A percentile compares a stretch with the other conserved stretches of the same genome.
phyloP scores from a whole-genome alignment of 2,888 invertebrate genomes.

The Drosophila phalerata region DNA sequence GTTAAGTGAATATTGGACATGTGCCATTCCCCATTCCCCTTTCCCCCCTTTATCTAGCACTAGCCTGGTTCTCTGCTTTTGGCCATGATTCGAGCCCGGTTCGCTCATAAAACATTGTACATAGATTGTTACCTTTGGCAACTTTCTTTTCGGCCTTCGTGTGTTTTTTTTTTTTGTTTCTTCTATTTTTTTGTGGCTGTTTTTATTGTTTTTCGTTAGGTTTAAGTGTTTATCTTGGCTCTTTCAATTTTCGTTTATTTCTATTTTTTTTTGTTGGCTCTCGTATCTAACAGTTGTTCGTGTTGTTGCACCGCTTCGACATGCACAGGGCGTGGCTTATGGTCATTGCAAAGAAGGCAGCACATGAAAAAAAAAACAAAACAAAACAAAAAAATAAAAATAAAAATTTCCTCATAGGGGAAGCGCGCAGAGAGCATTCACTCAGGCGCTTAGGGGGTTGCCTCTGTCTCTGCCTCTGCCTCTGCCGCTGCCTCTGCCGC shows the following conservation, averaged over 20 bases:
- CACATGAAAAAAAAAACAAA: conserved; percentile 20
- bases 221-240: conserved; percentile 80
- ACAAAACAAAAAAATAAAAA: conserved; percentile 26
- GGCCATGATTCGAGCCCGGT: conserved; percentile 23
- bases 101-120: conserved; percentile 62
- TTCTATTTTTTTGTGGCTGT: conserved; percentile 46
- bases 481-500: conserved; percentile 1
- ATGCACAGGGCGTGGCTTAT: conserved; percentile 84
- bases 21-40: conserved; percentile 48
- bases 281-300: conserved; percentile 75
- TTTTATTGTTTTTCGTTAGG: conserved; percentile 72
- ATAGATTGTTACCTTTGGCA: conserved; percentile 73
- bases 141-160: conserved; percentile 64
- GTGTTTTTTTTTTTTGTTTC: conserved; percentile 23
- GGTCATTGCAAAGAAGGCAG: conserved; percentile 71
- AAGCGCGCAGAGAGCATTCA: conserved; percentile 50
- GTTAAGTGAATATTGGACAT: conserved; percentile 81
- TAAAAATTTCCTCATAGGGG: conserved; percentile 59
- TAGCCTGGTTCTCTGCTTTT: conserved; percentile 3
- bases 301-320: conserved; percentile 74
- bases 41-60: not conserved
- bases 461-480: conserved; percentile 45
- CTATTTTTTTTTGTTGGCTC: conserved; percentile 12
- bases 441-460: conserved; percentile 68
- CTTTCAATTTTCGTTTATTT: conserved; percentile 68